Base-by-base conservation (phyloP, 2,113 vertebrate genomes). In the Thunnus maccoyii region DNA sequence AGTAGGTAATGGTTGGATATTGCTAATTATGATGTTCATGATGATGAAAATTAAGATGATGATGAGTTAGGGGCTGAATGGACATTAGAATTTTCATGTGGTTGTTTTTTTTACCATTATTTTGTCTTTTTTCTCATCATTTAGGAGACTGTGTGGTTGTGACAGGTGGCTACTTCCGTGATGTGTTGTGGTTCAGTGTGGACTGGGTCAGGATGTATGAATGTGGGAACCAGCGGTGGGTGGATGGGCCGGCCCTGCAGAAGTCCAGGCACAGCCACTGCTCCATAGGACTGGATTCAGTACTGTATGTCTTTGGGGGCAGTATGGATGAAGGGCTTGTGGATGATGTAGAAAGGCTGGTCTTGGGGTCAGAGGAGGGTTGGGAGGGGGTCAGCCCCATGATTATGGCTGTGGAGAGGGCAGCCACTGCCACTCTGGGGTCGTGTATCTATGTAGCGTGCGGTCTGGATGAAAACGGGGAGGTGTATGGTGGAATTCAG, bases 381-480 rank as follows among this genome's bases (percentile, higher is more conserved):
- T 98, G 97, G 97, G 92, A 94, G 66, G 93, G 14, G 25, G 88
- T 90, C 73, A 95, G 92, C 16, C 95, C 96, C 4, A 95, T 97
- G 94, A 89, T 94, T 15, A 91, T 91, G 9, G 94, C 96, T 0
- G 97, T 97, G 82, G 97, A 97, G 89, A 95, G 97, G 54, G 96
- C 96, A 0, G 97, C 95, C 0, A 86, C 88, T 0, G 93, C 82
- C 60, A 77, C 92, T 2, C 27, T 96, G 77, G 95, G 93, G 3
- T 60, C 20, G 1, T 94, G 78, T 8, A 89, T 98, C 86, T 98
- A 97, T 0, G 94, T 97, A 55, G 94, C 96, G 6, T 97, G 97
- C 56, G 97, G 97, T 46, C 91, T 97, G 82, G 97, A 97, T 91
- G 97, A 97, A 82, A 97, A 97, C 0, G 96, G 97, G 1, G 96